Percentiles rank a stretch among this genome's conserved stretches.
Conservation (phyloP, 1,140 invertebrate species). For the Tetraneura akinire region DNA sequence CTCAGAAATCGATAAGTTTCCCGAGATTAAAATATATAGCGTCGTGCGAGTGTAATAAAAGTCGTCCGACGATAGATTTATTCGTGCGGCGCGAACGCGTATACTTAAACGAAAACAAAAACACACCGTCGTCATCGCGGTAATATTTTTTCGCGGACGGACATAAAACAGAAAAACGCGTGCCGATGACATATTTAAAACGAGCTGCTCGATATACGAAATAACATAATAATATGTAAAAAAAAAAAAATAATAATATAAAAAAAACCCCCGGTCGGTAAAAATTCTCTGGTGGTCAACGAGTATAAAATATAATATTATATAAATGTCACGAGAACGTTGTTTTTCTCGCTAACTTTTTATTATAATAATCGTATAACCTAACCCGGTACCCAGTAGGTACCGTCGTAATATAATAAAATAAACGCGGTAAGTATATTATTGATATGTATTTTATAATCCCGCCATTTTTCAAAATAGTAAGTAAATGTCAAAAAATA, state of each 20-base stretch:
- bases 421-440: too few relatives aligned
- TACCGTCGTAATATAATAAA: too few relatives aligned
- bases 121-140: neutral
- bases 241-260: too few relatives aligned
- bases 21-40: neutral
- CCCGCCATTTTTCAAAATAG: too few relatives aligned
- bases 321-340: neutral
- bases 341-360: too few relatives aligned
- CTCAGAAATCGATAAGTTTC: neutral
- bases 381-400: too few relatives aligned
- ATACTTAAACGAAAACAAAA: neutral
- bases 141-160: neutral
- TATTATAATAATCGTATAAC: too few relatives aligned
- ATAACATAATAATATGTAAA: too few relatives aligned
- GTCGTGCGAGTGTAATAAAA: neutral
- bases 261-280: too few relatives aligned
- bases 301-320: neutral
- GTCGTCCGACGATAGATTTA: neutral
- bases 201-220: too few relatives aligned
- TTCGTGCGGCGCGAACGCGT: neutral
- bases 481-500: too few relatives aligned
- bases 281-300: neutral
- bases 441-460: too few relatives aligned
- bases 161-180: neutral
- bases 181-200: constrained; percentile 2